phyloP scores from a whole-genome alignment of 1,140 invertebrate species.

The Stenopsyche tienmushanensis region DNA sequence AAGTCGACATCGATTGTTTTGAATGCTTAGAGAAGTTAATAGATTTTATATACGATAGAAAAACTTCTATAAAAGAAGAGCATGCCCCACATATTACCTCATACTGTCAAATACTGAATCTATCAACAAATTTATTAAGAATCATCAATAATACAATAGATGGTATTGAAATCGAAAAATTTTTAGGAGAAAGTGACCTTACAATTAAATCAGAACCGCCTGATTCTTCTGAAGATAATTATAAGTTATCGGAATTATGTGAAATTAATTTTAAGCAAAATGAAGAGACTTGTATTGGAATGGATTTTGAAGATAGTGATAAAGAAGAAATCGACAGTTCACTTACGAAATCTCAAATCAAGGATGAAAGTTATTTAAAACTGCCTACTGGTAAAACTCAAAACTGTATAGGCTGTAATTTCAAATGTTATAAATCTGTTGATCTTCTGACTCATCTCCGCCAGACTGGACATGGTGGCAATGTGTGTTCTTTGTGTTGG shows the following conservation, averaged over 20 bases:
- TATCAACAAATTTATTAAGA: background rate
- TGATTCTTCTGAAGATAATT: background rate
- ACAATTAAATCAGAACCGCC: conserved; percentile 11
- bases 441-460: conserved; percentile 14
- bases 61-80: conserved; percentile 8
- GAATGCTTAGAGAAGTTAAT: conserved; percentile 27
- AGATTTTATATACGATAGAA: conserved; percentile 33
- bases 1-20: conserved; percentile 27
- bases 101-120: background rate
- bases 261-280: background rate
- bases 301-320: background rate
- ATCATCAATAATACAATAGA: background rate
- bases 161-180: background rate
- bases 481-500: conserved; percentile 22
- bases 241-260: background rate
- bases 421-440: conserved; percentile 18
- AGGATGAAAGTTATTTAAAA: background rate
- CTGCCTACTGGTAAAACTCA: conserved; percentile 7
- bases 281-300: background rate
- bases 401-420: conserved; percentile 13
- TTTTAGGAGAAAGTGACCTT: background rate
- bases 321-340: background rate
- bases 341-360: background rate
- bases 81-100: conserved; percentile 20
- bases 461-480: conserved; percentile 19